Percentiles rank a stretch among this genome's conserved stretches.
These are phyloP conservation scores for Ophion costatus DNA, from an alignment of 2,888 invertebrate genomes.

Conservation along the genomic window DNA sequence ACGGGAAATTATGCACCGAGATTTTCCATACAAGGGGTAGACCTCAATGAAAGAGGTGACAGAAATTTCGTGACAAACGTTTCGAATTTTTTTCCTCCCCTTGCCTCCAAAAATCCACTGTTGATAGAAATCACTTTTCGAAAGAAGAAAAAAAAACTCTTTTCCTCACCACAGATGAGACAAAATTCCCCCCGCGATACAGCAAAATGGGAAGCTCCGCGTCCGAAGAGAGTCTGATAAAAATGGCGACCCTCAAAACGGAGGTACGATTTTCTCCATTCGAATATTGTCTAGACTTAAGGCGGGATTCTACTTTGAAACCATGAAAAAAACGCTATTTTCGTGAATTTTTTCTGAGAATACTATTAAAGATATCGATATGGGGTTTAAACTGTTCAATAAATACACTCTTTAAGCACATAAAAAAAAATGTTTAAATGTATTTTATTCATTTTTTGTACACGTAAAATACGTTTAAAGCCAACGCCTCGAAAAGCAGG, in stretches of 20 bases:
- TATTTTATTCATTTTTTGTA: too few species aligned
- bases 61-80: neutral
- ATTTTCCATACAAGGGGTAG: conserved; percentile 87
- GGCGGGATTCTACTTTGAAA: too few species aligned
- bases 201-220: conserved; percentile 85
- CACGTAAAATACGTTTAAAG: too few species aligned
- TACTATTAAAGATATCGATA: too few species aligned
- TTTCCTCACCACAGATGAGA: conserved; percentile 59
- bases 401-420: too few species aligned
- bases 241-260: conserved; percentile 83
- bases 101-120: neutral
- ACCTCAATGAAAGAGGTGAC: conserved; percentile 84
- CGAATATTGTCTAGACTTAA: neutral
- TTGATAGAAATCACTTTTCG: neutral
- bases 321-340: too few species aligned
- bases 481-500: too few species aligned
- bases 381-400: too few species aligned
- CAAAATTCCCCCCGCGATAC: conserved; percentile 66
- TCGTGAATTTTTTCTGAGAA: too few species aligned
- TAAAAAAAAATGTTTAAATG: too few species aligned
- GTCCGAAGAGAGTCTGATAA: conserved; percentile 83
- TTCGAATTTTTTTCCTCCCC: neutral
- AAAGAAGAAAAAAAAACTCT: neutral
- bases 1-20: conserved; percentile 87
- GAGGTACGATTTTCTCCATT: conserved; percentile 69